Conservation (phyloP, 2,113 vertebrate genomes). For the Lagenorhynchus albirostris region DNA sequence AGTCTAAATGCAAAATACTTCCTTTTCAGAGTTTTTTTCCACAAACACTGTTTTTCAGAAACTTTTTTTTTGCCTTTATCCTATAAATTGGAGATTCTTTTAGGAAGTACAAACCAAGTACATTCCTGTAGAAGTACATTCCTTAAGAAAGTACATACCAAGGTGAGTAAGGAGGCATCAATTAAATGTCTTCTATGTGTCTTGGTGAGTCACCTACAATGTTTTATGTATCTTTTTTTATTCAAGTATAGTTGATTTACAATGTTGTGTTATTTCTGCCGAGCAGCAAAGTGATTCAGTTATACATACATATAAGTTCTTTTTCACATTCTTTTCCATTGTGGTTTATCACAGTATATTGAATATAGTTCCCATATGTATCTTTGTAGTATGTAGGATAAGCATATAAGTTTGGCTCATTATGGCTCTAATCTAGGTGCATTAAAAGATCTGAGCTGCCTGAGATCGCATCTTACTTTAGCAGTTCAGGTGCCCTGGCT, state of each 20-base stretch:
- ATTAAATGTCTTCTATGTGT: neutral
- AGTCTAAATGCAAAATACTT: neutral
- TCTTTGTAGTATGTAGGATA: neutral
- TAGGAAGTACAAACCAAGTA: neutral
- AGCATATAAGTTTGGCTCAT: neutral
- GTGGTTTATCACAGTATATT: neutral
- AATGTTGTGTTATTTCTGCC: neutral
- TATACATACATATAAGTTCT: neutral
- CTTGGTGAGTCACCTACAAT: neutral
- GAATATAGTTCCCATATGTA: neutral
- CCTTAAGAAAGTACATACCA: neutral
- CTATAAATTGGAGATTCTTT: neutral
- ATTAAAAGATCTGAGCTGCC: neutral
- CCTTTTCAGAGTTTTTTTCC: neutral
- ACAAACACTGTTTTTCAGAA: neutral
- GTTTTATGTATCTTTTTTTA: neutral
- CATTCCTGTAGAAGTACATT: neutral
- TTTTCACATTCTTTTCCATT: neutral
- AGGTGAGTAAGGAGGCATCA: neutral
- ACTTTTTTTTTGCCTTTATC: neutral
- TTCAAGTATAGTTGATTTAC: neutral
- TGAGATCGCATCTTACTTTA: neutral
- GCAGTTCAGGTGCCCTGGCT: neutral
- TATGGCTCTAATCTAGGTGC: neutral
- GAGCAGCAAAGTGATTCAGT: neutral